Conservation (phyloP, 2,113 vertebrate species). For the Saccopteryx leptura region DNA sequence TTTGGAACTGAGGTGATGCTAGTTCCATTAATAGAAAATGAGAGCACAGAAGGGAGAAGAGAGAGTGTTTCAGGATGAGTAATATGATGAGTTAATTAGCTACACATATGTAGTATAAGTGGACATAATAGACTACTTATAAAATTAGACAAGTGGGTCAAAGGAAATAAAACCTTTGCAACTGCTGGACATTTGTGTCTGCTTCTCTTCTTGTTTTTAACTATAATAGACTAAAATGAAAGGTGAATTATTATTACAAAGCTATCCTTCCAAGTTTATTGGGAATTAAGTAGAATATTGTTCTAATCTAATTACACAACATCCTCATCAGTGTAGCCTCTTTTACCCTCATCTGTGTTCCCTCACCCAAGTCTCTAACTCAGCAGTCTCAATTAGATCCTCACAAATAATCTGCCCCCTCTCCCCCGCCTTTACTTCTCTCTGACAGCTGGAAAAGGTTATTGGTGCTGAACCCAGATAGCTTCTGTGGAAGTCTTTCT, state of each 20-base stretch:
- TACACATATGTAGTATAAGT: constrained; percentile 30
- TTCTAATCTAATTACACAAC: background rate
- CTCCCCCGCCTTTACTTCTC: background rate
- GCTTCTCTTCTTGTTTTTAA: constrained; percentile 25
- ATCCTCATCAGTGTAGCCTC: background rate
- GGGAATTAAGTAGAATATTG: background rate
- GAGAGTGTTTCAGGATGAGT: constrained; percentile 7
- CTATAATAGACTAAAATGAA: constrained; percentile 15
- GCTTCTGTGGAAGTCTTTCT: constrained; percentile 75
- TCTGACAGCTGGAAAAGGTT: constrained; percentile 84
- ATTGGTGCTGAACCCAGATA: constrained; percentile 78
- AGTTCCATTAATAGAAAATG: constrained; percentile 46
- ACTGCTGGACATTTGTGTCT: constrained; percentile 34
- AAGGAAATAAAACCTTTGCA: constrained; percentile 55
- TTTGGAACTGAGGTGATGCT: constrained; percentile 4
- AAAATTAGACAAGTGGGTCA: constrained; percentile 51
- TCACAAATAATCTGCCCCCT: constrained; percentile 56
- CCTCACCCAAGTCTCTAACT: constrained; percentile 66
- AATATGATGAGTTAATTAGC: constrained; percentile 48
- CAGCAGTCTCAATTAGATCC: constrained; percentile 70
- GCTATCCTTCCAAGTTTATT: constrained; percentile 1
- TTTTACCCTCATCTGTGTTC: constrained; percentile 13
- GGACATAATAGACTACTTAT: constrained; percentile 51
- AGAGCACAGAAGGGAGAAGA: background rate
- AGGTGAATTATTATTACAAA: constrained; percentile 46